These are phyloP conservation scores for Priocnemis perturbator DNA, from an alignment of 2,888 invertebrate species.

Conservation along the genomic window DNA sequence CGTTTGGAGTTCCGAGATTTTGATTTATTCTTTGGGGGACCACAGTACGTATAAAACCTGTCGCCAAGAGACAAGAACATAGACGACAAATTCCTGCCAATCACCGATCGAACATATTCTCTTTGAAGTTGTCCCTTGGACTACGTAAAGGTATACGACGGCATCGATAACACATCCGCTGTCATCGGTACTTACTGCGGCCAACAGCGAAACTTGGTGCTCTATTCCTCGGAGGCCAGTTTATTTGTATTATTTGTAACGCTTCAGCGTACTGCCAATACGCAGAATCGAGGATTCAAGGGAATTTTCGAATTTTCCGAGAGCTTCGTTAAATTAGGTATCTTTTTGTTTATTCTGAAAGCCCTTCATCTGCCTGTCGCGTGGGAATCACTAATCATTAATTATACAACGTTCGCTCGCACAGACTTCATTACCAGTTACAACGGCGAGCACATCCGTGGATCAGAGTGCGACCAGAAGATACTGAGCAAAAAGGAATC, in stretches of 20 bases:
- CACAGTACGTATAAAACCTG: conserved; percentile 86
- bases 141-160: conserved; percentile 97
- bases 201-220: conserved; percentile 95
- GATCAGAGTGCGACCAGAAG: conserved; percentile 99
- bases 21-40: conserved; percentile 98
- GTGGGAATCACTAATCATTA: too few relatives aligned
- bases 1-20: conserved; percentile 98
- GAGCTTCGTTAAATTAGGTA: conserved; percentile 98
- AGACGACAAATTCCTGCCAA: background rate
- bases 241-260: conserved; percentile 95
- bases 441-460: conserved; percentile 95
- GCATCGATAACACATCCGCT: conserved; percentile 90
- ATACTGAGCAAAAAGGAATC: conserved; percentile 96
- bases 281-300: conserved; percentile 98
- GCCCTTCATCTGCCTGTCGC: too few relatives aligned
- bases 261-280: conserved; percentile 92
- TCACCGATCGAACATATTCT: background rate
- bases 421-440: conserved; percentile 94
- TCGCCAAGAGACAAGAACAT: background rate
- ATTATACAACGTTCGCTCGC: background rate
- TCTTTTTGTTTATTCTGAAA: conserved; percentile 65
- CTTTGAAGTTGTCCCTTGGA: conserved; percentile 96
- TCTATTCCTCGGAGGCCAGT: conserved; percentile 94
- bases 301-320: conserved; percentile 99
- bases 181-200: conserved; percentile 98